Conservation (phyloP, 2,113 vertebrate species). For the Charina bottae region DNA sequence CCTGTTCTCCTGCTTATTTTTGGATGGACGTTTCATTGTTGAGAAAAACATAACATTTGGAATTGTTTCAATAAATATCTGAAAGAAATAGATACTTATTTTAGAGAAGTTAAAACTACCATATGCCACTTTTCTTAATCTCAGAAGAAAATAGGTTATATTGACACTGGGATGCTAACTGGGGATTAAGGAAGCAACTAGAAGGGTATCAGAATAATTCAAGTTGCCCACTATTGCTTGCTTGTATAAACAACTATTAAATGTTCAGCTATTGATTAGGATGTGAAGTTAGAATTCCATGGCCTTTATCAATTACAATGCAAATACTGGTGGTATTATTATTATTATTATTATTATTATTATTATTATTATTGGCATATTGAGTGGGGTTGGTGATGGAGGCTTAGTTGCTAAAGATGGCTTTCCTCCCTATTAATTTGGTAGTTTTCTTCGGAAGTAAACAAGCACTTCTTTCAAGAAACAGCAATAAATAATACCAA, state of each 20-base stretch:
- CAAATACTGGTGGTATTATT: not conserved
- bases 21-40: constrained; percentile 94
- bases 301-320: not conserved
- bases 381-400: not conserved
- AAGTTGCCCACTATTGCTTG: not conserved
- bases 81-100: constrained; percentile 22
- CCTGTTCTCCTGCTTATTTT: constrained; percentile 85
- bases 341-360: not conserved
- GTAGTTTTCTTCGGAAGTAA: not conserved
- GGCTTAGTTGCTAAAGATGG: not conserved
- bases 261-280: not conserved
- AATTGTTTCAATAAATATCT: constrained; percentile 97
- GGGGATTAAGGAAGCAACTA: not conserved
- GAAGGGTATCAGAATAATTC: not conserved
- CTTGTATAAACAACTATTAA: not conserved
- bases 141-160: not conserved
- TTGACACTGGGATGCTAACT: fast-evolving
- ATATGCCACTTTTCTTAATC: not conserved
- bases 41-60: constrained; percentile 99
- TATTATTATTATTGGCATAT: not conserved
- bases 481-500: not conserved
- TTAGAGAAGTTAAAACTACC: not conserved
- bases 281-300: not conserved
- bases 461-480: no score
- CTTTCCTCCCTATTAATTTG: not conserved